Evolutionary conservation across 2,888 invertebrate genomes (phyloP), one percentile per base, ranked within the genome.

Genomic region (Drosophila phalerata): DNA sequence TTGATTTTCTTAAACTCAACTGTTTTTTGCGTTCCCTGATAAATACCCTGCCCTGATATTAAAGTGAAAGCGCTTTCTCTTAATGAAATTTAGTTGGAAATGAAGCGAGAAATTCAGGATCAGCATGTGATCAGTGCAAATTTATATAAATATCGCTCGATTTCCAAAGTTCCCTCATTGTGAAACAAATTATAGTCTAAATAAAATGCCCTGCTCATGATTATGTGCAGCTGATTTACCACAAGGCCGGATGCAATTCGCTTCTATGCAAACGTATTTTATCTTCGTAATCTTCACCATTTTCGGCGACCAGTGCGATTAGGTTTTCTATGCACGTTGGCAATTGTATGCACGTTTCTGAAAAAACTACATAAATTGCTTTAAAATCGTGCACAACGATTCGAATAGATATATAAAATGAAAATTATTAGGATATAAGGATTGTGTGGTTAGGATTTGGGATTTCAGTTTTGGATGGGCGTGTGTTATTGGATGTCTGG

Each of bases 271-370:
- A 89, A 85, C 92, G 91, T 94, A 95, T 94, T 93, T 94, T 94
- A 93, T 94, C 94, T 94, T 95, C 95, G 94, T 94, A 94, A 92
- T 94, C 94, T 93, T 95, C 95, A 90, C 95, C 95, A 93, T 94
- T 94, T 93, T 93, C 92, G 91, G 94, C 94, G 90, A 95, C 94
- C 91, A 92, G 91, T 91, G 94, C 94, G 92, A 93, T 93, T 91
- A 94, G 94, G 89, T 94, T 94, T 83, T 93, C 93, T 92, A 93
- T 89, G 93, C 94, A 91, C 90, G 92, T 91, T 91, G 93, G 92
- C 90, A 92, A 91, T 88, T 90, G 90, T 90, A 92, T 88, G 84
- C 89, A 89, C 69, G 89, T 90, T 92, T 92, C 92, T 92, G 93
- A 93, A 93, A 93, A 91, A 93, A 92, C 93, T 93, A 92, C 91